Conservation (phyloP, 2,888 invertebrate species). For the Amphipyra tragopoginis region DNA sequence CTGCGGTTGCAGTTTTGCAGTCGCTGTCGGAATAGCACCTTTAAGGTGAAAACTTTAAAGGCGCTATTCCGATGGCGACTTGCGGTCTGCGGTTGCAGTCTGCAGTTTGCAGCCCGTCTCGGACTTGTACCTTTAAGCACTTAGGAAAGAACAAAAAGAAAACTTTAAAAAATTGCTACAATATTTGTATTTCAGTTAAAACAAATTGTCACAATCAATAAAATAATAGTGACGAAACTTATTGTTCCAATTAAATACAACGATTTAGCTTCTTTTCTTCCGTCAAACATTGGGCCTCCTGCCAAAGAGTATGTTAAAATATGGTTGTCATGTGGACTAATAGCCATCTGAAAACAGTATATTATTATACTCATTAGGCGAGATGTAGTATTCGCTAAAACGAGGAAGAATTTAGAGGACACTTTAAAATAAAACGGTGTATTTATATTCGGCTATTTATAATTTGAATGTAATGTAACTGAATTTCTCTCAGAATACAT, state of each 20-base stretch:
- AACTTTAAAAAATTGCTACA: not conserved
- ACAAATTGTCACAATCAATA: constrained; percentile 37
- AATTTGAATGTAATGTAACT: constrained; percentile 36
- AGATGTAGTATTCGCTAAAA: constrained; percentile 60
- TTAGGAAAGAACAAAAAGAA: not conserved
- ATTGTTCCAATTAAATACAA: constrained; percentile 70
- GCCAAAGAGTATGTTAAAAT: constrained; percentile 76
- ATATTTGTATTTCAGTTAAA: not conserved
- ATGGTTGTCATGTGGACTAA: constrained; percentile 71
- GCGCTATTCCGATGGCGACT: too few species aligned
- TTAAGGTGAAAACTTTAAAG: too few species aligned
- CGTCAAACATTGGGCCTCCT: constrained; percentile 76
- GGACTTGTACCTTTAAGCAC: not conserved
- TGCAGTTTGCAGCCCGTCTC: too few species aligned
- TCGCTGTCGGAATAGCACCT: too few species aligned
- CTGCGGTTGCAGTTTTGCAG: too few species aligned
- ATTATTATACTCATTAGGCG: constrained; percentile 64
- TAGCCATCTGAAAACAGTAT: constrained; percentile 62
- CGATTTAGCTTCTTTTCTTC: constrained; percentile 72
- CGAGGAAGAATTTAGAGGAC: constrained; percentile 65
- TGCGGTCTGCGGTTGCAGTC: too few species aligned
- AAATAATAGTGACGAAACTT: constrained; percentile 58
- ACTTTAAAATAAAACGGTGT: constrained; percentile 62
- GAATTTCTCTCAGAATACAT: constrained; percentile 33
- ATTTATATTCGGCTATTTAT: constrained; percentile 59